Conservation (phyloP, 2,113 vertebrate species). For the Petrocephalus microphthalmus region DNA sequence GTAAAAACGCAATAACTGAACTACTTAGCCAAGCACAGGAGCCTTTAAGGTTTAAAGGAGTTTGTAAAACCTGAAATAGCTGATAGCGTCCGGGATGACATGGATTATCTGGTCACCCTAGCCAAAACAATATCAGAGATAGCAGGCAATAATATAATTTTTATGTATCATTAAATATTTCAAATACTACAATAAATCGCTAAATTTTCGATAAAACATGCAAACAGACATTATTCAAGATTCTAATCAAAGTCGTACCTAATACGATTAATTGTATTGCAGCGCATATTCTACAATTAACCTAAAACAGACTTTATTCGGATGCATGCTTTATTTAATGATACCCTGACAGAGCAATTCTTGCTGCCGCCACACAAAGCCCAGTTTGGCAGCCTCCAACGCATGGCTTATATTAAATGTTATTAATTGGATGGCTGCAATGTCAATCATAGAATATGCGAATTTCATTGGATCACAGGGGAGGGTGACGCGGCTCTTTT, state of each 20-base stretch:
- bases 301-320: not conserved
- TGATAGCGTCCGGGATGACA: too few relatives aligned
- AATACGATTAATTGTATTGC: not conserved
- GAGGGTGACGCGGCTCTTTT: not conserved
- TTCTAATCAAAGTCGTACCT: not conserved
- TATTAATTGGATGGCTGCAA: not conserved
- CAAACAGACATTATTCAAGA: not conserved
- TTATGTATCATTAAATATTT: not conserved
- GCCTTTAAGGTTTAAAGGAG: too few relatives aligned
- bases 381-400: not conserved
- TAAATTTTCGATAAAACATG: not conserved
- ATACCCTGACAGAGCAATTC: not conserved
- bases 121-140: not conserved
- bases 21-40: too few relatives aligned
- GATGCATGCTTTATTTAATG: not conserved
- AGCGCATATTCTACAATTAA: not conserved
- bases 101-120: too few relatives aligned
- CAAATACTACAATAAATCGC: not conserved
- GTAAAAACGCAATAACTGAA: too few relatives aligned
- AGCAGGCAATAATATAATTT: not conserved
- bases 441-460: not conserved
- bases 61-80: too few relatives aligned
- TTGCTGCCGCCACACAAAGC: not conserved
- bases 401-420: not conserved
- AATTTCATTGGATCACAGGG: not conserved